Evolutionary conservation across 2,888 invertebrate species (phyloP).

Genomic region (Conus canariensis): DNA sequence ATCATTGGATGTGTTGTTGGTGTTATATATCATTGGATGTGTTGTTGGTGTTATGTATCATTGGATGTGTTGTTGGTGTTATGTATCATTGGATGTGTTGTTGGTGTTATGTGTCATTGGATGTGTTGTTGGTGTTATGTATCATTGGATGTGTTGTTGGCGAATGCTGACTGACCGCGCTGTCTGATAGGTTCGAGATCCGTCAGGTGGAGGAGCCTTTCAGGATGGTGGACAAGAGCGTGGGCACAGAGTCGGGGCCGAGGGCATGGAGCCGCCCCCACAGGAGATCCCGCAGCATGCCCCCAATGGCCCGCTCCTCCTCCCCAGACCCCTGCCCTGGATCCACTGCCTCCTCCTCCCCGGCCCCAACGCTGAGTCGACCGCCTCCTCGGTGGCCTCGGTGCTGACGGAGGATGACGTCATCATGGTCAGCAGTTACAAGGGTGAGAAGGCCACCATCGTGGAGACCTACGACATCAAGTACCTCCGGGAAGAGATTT

Average conservation of each 20-base stretch:
- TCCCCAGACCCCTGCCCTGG: neutral
- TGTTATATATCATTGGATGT: no score
- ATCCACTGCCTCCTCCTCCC: neutral
- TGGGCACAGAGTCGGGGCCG: neutral
- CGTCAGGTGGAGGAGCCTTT: neutral
- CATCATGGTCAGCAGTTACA: constrained; percentile 10
- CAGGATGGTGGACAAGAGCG: neutral
- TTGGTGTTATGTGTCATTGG: no score
- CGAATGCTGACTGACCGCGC: neutral
- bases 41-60: no score
- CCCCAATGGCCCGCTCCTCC: neutral
- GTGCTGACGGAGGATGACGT: constrained; percentile 29
- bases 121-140: no score
- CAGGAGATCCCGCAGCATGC: neutral
- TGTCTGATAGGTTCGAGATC: neutral
- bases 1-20: no score
- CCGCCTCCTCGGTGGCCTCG: neutral
- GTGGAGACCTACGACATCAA: constrained; percentile 37
- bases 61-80: no score
- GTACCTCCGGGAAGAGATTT: constrained; percentile 31
- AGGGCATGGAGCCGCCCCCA: neutral
- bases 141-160: no score
- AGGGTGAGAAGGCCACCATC: neutral
- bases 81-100: no score
- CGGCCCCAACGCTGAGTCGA: neutral